Evolutionary conservation across 2,113 vertebrate genomes (phyloP), one percentile per base, ranked within the genome.

Genomic region (Scopus umbretta): DNA sequence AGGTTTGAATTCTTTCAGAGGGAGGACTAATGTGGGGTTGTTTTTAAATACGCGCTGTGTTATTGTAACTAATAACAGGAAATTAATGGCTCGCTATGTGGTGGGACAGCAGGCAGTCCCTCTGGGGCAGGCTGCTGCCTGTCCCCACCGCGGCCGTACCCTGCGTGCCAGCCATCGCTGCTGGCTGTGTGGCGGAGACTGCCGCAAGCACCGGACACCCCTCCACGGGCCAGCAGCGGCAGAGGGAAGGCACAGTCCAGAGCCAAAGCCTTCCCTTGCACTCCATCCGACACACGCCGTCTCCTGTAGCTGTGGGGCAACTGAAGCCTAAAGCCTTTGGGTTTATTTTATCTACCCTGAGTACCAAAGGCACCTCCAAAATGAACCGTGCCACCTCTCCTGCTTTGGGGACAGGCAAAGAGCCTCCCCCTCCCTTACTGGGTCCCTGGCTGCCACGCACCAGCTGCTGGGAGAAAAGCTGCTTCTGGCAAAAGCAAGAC

Each of bases 41-140:
- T 92, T 97, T 94, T 92, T 74, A 82, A 96, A 26, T 6, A 82
- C 3, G 1, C 0, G 1, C 52, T 66, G 73, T 90, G 97, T 94
- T 97, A 38, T 63, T 93, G 65, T 59, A 95, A 83, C 82, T 92
- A 94, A 70, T 65, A 95, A 95, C 93, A 97, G 95, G 96, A 97
- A 97, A 94, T 42, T 47, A 71, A 59, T 14, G 50, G 76, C 58
- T 81, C 0, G 4, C 83, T 21, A 0, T 55, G 81, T 6, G 66
- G 74, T 40, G 80, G 82, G 92, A 63, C 67, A 66, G 58, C 63
- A 22, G 66, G 45, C 83, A 53, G 88, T 10, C 66, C 81, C 90
- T 53, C 55, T 19, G 88, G 90, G 90, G 45, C 87, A 73, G 59
- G 65, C 65, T 79, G 93, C 80, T 47, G 68, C 8, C 23, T 21